Base-by-base conservation (phyloP, 2,888 invertebrate species). In the Cotesia congregata region DNA sequence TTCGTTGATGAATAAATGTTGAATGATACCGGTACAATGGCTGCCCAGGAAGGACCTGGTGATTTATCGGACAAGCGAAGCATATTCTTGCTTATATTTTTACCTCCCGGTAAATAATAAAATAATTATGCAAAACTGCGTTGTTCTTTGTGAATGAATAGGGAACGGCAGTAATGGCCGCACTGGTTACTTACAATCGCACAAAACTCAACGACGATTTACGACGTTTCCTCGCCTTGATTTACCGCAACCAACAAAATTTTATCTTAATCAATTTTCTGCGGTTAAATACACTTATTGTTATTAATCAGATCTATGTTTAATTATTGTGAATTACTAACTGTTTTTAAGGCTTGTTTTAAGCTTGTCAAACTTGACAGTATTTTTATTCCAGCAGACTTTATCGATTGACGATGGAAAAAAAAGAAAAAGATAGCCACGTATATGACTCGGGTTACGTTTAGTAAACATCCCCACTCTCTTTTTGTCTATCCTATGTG, bases 1-100 rank as follows among this genome's bases (percentile, higher is more conserved):
- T 80, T 67, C 39, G 12, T 90, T 86, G 12, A 85, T 88, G n/a
- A 86, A 71, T 65, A 50, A 59, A 50, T 50, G 12, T 50, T 50
- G 12, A 50, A 50, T 50, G 50, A 50, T 50, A 50, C 12, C 50
- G 50, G 50, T 12, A 4, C 3, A 50, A 3, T 12, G 7, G 7
- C 12, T 12, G 1, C 0, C 50, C 50, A 50, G 3, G 9, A 50
- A 12, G 50, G 12, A 3, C 50, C 50, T 50, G 12, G 50, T 50
- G 7, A 9, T 9, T 50, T 9, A 9, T 50, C 50, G 1, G 3
- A 12, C 4, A 50, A 12, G 12, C 50, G 7, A 50, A 50, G 50
- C 50, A 50, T 50, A 12, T 2, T 50, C 50, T 50, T 12, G 50
- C 1, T 3, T 30, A 12, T 50, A 50, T 12, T 50, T 50, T 12